Base-by-base conservation (phyloP, 1,140 invertebrate species). In the Euglossa dilemma region DNA sequence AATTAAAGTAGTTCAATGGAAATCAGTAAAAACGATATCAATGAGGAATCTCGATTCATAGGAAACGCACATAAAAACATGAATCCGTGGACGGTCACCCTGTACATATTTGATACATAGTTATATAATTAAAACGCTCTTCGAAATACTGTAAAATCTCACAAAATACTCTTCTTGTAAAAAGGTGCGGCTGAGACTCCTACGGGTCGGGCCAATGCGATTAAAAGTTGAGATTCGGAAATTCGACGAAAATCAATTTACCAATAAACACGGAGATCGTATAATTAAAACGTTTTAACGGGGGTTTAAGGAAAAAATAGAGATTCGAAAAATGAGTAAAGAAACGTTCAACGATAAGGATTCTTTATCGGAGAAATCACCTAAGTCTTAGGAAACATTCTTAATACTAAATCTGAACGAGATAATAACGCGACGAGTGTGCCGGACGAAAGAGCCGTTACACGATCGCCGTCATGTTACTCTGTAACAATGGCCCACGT, bases 71-170 rank as follows among this genome's bases (percentile, higher is more conserved):
- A 90, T 92, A 91, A 90, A 92, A 90, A 92, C 88, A 90, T 90
- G 89, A 92, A 92, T 91, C 86, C 90, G 88, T 92, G 91, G 92
- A 92, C 91, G 92, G 91, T 91, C 92, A 93, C 92, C 91, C 90
- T 93, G 91, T 92, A 91, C 90, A 92, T 89, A 92, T 90, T 92
- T 88, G 88, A 90, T 91, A 92, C 91, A 91, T 90, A 91, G 88
- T 92, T 92, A 91, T 92, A 93, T 89, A 93, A 93, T 93, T 92
- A 93, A 93, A 93, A 93, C 92, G 89, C 89, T 93, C 91, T 86
- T 93, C 92, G 89, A 94, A 94, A 94, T 94, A 94, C 93, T 94
- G 93, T 93, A 93, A 93, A 94, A 93, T 94, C 91, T 93, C 92
- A 94, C 91, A 93, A 93, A 94, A 94, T 93, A 94, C 92, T 94